phyloP scores from a whole-genome alignment of 2,888 invertebrate species.

The Drosophila anomalata region DNA sequence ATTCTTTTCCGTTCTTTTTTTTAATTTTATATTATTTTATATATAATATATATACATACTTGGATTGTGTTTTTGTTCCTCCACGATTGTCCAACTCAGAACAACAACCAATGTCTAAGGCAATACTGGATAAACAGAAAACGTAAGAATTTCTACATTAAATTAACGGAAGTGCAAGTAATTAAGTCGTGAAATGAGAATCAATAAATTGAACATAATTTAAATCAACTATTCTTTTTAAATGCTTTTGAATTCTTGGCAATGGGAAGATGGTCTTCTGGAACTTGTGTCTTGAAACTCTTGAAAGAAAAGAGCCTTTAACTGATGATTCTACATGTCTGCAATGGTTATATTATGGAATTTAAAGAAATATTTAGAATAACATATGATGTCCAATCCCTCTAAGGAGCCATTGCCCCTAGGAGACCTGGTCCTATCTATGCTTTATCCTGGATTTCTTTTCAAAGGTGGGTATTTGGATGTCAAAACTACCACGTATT shows the following conservation, averaged over 20 bases:
- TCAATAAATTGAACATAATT: conserved; percentile 42
- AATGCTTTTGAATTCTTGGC: neutral
- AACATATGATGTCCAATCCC: too few species aligned
- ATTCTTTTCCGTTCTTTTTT: conserved; percentile 7
- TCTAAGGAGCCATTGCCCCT: too few species aligned
- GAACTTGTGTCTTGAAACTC: neutral
- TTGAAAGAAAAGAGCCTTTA: neutral
- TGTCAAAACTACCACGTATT: too few species aligned
- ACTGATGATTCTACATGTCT: too few species aligned
- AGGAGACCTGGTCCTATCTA: too few species aligned
- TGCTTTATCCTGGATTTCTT: too few species aligned
- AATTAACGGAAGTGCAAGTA: conserved; percentile 29
- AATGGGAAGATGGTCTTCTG: neutral
- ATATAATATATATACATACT: too few species aligned
- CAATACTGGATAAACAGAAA: conserved; percentile 1
- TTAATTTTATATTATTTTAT: neutral
- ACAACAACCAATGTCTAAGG: conserved; percentile 28
- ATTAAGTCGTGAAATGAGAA: conserved; percentile 32
- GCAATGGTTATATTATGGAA: too few species aligned
- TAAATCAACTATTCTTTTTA: conserved; percentile 2
- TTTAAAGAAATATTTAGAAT: too few species aligned
- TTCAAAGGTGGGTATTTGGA: too few species aligned
- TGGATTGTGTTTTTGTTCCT: neutral
- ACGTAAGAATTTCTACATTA: conserved; percentile 33
- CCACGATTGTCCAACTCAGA: conserved; percentile 16